These are phyloP conservation scores for Holacanthella duospinosa DNA, from an alignment of 2,888 invertebrate genomes.

Conservation along the genomic window DNA sequence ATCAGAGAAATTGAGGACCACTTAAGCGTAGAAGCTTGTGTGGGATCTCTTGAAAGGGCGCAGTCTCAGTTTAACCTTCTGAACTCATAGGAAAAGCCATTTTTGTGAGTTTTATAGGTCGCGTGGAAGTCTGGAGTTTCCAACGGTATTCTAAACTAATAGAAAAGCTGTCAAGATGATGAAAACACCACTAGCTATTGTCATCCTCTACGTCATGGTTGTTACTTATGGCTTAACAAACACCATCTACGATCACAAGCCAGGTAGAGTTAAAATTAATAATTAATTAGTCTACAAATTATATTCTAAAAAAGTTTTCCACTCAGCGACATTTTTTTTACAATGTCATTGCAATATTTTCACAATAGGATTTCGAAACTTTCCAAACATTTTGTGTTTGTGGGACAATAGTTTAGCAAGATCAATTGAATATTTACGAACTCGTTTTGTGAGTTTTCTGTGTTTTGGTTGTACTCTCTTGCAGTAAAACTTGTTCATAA, in stretches of 20 bases:
- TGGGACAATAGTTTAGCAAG: background rate
- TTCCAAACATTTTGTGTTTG: background rate
- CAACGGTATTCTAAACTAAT: too few relatives aligned
- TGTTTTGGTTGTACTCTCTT: too few relatives aligned
- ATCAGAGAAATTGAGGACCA: too few relatives aligned
- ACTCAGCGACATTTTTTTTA: background rate
- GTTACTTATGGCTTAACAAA: constrained; percentile 29
- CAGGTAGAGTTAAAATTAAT: constrained; percentile 23
- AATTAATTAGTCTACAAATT: background rate
- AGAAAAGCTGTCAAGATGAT: constrained; percentile 29
- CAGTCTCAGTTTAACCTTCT: too few relatives aligned
- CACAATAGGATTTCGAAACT: background rate
- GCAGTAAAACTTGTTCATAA: too few relatives aligned
- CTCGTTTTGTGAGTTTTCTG: background rate
- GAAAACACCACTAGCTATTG: constrained; percentile 35
- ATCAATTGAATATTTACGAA: background rate
- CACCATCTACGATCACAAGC: constrained; percentile 34
- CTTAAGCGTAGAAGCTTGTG: too few relatives aligned
- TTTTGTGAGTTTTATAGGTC: too few relatives aligned
- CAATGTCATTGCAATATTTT: background rate
- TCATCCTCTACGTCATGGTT: constrained; percentile 28
- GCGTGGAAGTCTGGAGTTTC: too few relatives aligned
- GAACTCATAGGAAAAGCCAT: too few relatives aligned
- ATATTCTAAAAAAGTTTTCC: background rate
- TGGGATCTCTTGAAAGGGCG: too few relatives aligned